A percentile compares a stretch with the other conserved stretches of the same genome.
Evolutionary conservation across 2,797 vertebrate species (phyloP).

Genomic region (Cossypha niveicapilla): DNA sequence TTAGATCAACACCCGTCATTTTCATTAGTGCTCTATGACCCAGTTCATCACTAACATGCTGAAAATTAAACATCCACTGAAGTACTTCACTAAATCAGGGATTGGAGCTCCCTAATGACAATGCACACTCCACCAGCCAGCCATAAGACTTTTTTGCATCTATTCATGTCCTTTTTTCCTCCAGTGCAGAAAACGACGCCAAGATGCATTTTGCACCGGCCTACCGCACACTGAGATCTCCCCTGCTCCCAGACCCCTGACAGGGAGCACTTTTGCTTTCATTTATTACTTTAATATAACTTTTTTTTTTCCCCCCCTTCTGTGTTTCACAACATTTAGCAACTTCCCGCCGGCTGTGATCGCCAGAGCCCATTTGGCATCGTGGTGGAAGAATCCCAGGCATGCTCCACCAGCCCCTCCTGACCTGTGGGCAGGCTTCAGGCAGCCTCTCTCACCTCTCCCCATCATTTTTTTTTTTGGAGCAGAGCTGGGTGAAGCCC

Average conservation of each 20-base stretch:
- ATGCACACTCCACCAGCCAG: not conserved
- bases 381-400: constrained; percentile 41
- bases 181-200: not conserved
- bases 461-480: not conserved
- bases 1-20: not conserved
- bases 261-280: constrained; percentile 34
- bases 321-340: constrained; percentile 23
- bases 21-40: not conserved
- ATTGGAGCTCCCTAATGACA: not conserved
- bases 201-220: not conserved
- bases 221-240: constrained; percentile 4
- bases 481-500: not conserved
- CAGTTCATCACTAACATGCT: not conserved
- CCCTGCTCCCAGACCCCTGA: not conserved
- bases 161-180: not conserved
- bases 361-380: not conserved
- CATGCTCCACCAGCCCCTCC: constrained; percentile 6
- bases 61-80: not conserved
- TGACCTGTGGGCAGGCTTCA: not conserved
- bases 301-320: not conserved
- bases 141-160: not conserved
- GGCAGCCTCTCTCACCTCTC: constrained; percentile 9
- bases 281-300: constrained; percentile 28
- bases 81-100: not conserved
- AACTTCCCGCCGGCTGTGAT: not conserved